Evolutionary conservation across 2,888 invertebrate genomes (phyloP).

Genomic region (Platycheirus rosarum): DNA sequence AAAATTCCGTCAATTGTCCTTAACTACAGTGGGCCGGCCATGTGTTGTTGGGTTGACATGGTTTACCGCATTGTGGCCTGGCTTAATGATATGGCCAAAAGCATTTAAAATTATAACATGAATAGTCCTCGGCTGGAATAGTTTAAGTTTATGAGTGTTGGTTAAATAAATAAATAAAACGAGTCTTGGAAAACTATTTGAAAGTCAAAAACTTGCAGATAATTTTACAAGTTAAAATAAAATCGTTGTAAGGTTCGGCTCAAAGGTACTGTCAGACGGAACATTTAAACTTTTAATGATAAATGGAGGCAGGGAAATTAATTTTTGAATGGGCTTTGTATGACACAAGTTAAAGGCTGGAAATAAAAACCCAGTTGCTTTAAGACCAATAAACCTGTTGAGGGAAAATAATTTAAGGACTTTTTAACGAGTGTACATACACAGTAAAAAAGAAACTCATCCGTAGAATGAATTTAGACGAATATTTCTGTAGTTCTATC

Average conservation of each 20-base stretch:
- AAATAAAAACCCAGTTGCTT: background rate
- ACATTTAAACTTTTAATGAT: too few species aligned
- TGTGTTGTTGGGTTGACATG: conserved; percentile 20
- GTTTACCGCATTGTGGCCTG: conserved; percentile 50
- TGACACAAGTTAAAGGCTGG: background rate
- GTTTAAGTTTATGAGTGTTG: conserved; percentile 47
- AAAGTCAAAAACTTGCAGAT: conserved; percentile 7
- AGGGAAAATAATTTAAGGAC: background rate
- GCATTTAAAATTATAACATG: conserved; percentile 14
- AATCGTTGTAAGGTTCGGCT: too few species aligned
- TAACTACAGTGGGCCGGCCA: background rate
- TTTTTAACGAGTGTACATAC: background rate
- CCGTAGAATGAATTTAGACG: background rate
- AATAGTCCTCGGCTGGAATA: conserved; percentile 38
- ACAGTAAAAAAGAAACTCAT: background rate
- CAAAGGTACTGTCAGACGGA: too few species aligned
- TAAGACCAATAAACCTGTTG: conserved; percentile 27
- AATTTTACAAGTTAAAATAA: background rate
- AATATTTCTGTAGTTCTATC: background rate
- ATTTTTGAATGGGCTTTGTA: conserved; percentile 11
- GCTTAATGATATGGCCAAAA: conserved; percentile 3
- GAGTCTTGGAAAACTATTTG: conserved; percentile 29
- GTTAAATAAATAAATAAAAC: background rate
- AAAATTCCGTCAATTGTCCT: conserved; percentile 51
- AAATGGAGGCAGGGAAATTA: background rate